These are phyloP conservation scores for Pangasius macronema DNA, from an alignment of 2,797 vertebrate species.

Conservation along the genomic window DNA sequence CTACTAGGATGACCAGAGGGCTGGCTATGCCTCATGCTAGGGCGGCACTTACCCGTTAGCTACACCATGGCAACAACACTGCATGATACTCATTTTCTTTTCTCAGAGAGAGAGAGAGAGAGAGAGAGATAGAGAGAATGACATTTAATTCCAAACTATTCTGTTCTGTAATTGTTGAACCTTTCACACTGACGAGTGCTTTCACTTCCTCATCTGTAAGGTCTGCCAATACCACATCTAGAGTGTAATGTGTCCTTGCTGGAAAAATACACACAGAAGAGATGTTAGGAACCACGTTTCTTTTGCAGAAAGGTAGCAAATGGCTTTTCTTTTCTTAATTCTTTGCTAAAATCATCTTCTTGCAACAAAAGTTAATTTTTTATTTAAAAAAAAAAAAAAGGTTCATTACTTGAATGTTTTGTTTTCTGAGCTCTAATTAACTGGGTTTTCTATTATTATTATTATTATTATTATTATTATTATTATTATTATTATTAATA, in stretches of 20 bases:
- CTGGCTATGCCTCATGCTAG: neutral
- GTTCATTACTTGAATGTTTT: too few relatives aligned
- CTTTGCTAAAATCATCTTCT: neutral
- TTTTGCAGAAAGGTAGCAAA: neutral
- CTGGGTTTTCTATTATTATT: neutral
- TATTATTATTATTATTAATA: too few relatives aligned
- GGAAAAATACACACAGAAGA: neutral
- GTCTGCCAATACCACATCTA: neutral
- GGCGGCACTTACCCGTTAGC: neutral
- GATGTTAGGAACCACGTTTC: neutral
- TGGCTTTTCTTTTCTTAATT: neutral
- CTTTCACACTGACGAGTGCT: neutral
- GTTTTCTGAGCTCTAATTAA: too few relatives aligned
- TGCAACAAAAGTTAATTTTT: too few relatives aligned
- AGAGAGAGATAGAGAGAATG: neutral
- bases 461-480: neutral
- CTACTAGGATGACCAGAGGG: neutral
- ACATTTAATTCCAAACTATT: neutral
- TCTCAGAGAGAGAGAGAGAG: neutral
- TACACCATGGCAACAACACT: conserved; percentile 1
- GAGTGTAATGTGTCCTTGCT: neutral
- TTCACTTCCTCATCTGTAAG: neutral
- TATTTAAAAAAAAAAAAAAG: too few relatives aligned
- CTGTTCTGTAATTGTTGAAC: neutral
- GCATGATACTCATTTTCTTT: neutral